Percentiles rank a stretch among this genome's conserved stretches.
Conservation (phyloP, 2,113 vertebrate genomes). For the Heptranchias perlo region DNA sequence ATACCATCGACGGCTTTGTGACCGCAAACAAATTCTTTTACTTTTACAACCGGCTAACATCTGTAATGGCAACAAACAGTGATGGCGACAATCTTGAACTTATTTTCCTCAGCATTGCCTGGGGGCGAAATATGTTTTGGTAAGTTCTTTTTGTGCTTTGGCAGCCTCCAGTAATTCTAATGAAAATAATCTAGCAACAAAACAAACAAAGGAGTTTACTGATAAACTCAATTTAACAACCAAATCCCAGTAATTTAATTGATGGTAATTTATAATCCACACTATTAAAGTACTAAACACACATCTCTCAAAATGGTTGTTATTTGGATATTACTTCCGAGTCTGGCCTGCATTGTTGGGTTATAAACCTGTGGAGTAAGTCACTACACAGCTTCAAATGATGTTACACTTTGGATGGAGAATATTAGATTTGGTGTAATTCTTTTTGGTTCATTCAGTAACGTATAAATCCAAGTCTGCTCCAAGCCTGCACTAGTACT, state of each 20-base stretch:
- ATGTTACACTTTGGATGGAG: background rate
- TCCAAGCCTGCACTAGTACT: background rate
- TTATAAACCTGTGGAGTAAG: background rate
- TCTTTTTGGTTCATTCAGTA: background rate
- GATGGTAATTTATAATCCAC: background rate
- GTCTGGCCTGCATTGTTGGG: background rate
- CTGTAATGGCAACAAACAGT: background rate
- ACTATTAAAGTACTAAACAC: background rate
- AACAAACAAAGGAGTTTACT: background rate
- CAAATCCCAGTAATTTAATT: background rate
- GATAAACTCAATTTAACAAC: background rate
- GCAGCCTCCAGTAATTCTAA: background rate
- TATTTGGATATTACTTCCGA: background rate
- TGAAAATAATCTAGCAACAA: background rate
- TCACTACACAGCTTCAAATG: background rate
- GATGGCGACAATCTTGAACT: background rate
- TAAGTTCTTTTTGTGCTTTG: background rate
- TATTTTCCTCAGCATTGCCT: constrained; percentile 20
- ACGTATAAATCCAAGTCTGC: background rate
- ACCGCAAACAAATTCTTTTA: background rate
- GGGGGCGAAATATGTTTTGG: background rate
- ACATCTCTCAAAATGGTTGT: background rate
- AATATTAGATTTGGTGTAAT: background rate
- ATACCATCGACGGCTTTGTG: background rate
- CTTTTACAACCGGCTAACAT: background rate